A percentile compares a stretch with the other conserved stretches of the same genome.
phyloP scores from a whole-genome alignment of 1,140 invertebrate species.

The Archivesica marissinica region DNA sequence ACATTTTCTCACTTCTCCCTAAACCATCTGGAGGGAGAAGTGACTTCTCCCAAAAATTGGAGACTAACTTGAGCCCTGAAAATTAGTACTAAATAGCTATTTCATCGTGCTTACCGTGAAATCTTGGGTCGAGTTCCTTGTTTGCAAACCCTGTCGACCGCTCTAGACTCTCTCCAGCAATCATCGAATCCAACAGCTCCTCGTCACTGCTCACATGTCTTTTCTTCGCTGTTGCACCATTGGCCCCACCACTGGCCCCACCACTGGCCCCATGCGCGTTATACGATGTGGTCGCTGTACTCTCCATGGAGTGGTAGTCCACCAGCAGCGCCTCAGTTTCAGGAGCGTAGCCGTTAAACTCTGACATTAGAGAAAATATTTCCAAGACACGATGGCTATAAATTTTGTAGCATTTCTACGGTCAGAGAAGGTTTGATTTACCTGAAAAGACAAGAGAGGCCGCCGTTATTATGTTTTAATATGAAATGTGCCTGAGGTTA shows the following conservation, averaged over 20 bases:
- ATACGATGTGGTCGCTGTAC: neutral
- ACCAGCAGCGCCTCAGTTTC: conserved; percentile 18
- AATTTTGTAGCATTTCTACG: no score
- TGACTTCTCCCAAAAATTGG: no score
- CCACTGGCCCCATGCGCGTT: no score
- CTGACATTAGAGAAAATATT: conserved; percentile 17
- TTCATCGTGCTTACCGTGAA: conserved; percentile 14
- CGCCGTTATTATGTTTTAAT: no score
- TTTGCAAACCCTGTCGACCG: conserved; percentile 12
- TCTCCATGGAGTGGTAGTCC: conserved; percentile 8
- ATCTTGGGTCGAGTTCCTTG: conserved; percentile 6
- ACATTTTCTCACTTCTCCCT: no score
- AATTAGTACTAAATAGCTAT: no score
- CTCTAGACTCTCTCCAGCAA: conserved; percentile 2
- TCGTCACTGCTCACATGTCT: neutral
- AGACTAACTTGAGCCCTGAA: no score
- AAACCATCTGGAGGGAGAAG: no score
- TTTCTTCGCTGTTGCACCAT: neutral
- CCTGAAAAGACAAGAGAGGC: no score
- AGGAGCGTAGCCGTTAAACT: neutral
- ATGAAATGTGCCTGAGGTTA: no score
- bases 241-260: neutral
- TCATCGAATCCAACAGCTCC: neutral
- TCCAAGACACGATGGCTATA: no score
- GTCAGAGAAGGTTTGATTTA: no score